Conservation (phyloP, 2,113 vertebrate genomes). For the Marcusenius ussheri region DNA sequence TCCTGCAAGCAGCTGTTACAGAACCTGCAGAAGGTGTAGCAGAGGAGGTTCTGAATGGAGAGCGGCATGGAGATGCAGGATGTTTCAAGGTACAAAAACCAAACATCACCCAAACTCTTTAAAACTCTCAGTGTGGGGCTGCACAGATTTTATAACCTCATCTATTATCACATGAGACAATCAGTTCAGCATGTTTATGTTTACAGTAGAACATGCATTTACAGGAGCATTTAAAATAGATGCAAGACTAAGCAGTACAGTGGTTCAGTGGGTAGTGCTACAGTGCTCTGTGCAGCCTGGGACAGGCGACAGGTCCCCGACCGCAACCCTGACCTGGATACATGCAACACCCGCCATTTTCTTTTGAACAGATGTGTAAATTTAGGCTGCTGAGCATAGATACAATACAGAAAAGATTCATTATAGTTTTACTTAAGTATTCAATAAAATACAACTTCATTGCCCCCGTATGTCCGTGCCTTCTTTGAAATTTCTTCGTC, state of each 20-base stretch:
- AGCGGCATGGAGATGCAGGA: not conserved
- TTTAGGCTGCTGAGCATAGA: not conserved
- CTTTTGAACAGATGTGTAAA: not conserved
- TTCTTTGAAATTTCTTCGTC: not conserved
- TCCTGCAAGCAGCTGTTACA: slow-evolving; percentile 87
- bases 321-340: not conserved
- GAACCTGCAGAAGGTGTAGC: slow-evolving; percentile 63
- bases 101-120: not conserved
- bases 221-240: not conserved
- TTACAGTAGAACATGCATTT: not conserved
- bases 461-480: too few species aligned
- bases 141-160: not conserved
- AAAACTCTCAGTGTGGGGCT: not conserved
- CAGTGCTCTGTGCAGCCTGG: not conserved
- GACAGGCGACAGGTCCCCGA: not conserved
- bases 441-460: not conserved
- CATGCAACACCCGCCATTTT: not conserved
- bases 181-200: not conserved
- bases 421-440: not conserved
- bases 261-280: not conserved
- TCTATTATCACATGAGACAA: not conserved
- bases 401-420: not conserved
- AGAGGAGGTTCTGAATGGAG: not conserved
- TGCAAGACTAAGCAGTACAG: not conserved
- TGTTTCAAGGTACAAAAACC: not conserved